Evolutionary conservation across 2,888 invertebrate genomes (phyloP).

Genomic region (Tipula confusa): DNA sequence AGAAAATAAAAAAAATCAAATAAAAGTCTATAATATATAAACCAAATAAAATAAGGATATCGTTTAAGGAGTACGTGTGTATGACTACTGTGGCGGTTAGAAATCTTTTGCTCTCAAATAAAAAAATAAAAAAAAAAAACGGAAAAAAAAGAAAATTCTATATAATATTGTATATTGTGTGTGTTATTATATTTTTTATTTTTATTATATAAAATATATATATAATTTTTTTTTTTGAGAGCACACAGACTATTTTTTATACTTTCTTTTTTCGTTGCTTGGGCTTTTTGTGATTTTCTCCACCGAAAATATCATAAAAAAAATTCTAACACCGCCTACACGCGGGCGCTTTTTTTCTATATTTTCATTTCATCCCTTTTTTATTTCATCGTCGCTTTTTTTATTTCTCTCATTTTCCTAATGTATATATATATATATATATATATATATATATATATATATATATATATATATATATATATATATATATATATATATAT

Average conservation of each 20-base stretch:
- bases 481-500: neutral
- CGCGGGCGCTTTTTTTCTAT: slow-evolving; percentile 27
- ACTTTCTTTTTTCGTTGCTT: slow-evolving; percentile 28
- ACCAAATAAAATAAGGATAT: slow-evolving; percentile 30
- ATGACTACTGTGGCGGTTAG: slow-evolving; percentile 43
- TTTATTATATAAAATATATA: neutral
- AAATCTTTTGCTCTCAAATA: slow-evolving; percentile 41
- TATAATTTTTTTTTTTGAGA: neutral
- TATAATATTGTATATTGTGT: slow-evolving; percentile 27
- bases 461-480: neutral
- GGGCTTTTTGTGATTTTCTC: slow-evolving; percentile 28
- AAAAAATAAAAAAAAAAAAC: slow-evolving; percentile 26
- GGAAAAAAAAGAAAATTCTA: neutral
- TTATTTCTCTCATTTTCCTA: slow-evolving; percentile 27
- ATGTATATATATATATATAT: neutral
- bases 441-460: neutral
- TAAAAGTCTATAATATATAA: slow-evolving; percentile 28
- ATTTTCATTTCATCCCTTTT: slow-evolving; percentile 25
- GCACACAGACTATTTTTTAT: slow-evolving; percentile 13
- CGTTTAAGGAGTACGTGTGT: slow-evolving; percentile 35
- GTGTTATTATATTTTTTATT: slow-evolving; percentile 28
- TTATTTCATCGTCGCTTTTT: slow-evolving; percentile 26
- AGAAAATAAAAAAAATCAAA: slow-evolving; percentile 29
- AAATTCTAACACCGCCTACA: slow-evolving; percentile 32
- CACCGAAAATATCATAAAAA: slow-evolving; percentile 26